These are phyloP conservation scores for Agonopterix alstromeriana DNA, from an alignment of 2,888 invertebrate genomes.

Conservation along the genomic window DNA sequence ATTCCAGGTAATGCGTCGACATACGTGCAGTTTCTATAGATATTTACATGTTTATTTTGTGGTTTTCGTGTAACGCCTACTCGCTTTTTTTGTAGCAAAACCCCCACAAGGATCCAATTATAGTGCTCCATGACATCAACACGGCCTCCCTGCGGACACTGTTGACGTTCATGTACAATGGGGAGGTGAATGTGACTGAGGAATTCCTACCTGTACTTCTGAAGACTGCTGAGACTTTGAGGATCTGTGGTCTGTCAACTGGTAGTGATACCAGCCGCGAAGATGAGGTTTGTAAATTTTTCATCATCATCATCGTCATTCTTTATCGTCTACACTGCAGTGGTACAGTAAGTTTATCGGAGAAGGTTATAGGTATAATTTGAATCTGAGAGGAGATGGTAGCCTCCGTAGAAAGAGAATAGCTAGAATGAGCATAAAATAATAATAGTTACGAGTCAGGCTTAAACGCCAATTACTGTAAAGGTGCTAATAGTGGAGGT, in stretches of 20 bases:
- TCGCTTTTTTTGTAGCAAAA: slow-evolving; percentile 77
- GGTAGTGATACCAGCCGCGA: slow-evolving; percentile 68
- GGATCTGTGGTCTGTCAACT: slow-evolving; percentile 82
- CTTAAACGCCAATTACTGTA: too few relatives aligned
- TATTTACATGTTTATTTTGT: slow-evolving; percentile 7
- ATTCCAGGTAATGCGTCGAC: slow-evolving; percentile 68
- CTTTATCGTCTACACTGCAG: background rate
- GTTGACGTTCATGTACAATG: slow-evolving; percentile 84
- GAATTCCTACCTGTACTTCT: slow-evolving; percentile 81
- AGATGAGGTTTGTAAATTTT: background rate
- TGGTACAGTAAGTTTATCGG: too few relatives aligned
- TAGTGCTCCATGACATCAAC: slow-evolving; percentile 84
- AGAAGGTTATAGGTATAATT: too few relatives aligned
- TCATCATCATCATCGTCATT: background rate
- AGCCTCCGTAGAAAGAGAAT: too few relatives aligned
- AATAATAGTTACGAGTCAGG: too few relatives aligned
- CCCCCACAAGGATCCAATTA: slow-evolving; percentile 85
- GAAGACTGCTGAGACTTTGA: slow-evolving; percentile 81
- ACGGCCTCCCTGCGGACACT: slow-evolving; percentile 80
- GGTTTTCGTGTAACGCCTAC: slow-evolving; percentile 49
- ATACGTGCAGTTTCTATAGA: slow-evolving; percentile 5
- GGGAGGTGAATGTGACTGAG: slow-evolving; percentile 84
- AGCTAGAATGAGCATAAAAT: too few relatives aligned
- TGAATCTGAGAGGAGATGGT: too few relatives aligned
- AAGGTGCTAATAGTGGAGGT: too few relatives aligned